phyloP scores from a whole-genome alignment of 1,140 invertebrate species.

The Atopsyche davidsoni region DNA sequence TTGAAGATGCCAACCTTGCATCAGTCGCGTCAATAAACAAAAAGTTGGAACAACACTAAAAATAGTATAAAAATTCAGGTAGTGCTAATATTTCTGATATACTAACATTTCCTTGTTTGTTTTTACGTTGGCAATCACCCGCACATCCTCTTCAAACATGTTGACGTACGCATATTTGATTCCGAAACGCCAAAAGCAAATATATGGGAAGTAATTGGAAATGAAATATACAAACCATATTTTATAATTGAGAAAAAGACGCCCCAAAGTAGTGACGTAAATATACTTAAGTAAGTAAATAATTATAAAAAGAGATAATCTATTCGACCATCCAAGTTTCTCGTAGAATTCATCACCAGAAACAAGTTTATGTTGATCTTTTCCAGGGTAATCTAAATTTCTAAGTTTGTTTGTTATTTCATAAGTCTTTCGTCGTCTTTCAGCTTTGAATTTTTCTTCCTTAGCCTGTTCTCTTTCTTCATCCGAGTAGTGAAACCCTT shows the following conservation, averaged over 20 bases:
- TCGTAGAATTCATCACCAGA: constrained; percentile 11
- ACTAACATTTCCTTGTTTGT: constrained; percentile 17
- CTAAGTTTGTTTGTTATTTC: not conserved
- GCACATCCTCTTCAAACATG: constrained; percentile 40
- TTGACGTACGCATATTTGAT: constrained; percentile 35
- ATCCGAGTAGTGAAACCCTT: constrained; percentile 36
- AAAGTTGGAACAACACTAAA: no score
- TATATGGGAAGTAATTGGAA: constrained; percentile 41
- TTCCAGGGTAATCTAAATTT: not conserved
- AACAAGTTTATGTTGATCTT: not conserved
- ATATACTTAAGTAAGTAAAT: constrained; percentile 22
- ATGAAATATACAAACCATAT: constrained; percentile 34
- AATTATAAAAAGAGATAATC: constrained; percentile 12
- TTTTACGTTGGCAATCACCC: not conserved
- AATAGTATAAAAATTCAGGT: no score
- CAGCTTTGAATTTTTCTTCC: not conserved
- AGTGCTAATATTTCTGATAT: no score
- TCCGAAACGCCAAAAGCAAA: constrained; percentile 41
- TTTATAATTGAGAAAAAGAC: constrained; percentile 37
- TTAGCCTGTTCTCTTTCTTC: constrained; percentile 4
- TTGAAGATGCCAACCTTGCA: no score
- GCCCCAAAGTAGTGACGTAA: constrained; percentile 34
- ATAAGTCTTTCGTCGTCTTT: constrained; percentile 12
- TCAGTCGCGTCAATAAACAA: no score
- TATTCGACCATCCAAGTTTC: constrained; percentile 20